Evolutionary conservation across 2,113 vertebrate genomes (phyloP), one percentile per base, ranked within the genome.

Genomic region (Origma solitaria): DNA sequence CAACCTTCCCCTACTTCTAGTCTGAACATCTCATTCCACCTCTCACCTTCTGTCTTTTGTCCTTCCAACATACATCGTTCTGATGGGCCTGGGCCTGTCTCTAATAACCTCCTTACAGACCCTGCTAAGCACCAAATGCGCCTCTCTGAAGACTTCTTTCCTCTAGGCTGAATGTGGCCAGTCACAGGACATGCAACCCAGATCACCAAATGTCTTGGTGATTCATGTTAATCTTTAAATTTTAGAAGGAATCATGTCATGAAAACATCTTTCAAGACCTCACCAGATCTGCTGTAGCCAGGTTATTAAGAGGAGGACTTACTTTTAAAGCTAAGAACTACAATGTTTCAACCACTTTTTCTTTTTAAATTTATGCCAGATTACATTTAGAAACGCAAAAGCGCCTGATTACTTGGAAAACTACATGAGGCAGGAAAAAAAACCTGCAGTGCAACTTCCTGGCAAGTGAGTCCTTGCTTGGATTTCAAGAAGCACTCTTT

Each of bases 221-320:
- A 72, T 31, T 69, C 27, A 25, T 9, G 18, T 19, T 15, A 37
- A 53, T 25, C 35, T 47, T 69, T 19, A 49, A 6, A 62, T 53
- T 57, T 62, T 27, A 70, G 35, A 76, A 71, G 30, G 25, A 80
- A 31, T 6, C 14, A 25, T 0, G 6, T 17, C 27, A 77, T 1
- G 42, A 47, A 35, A 77, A 64, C 27, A 81, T 17, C 27, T 60
- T 50, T 56, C 8, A 70, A 65, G 14, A 33, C 50, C n/a, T 73
- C 37, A 51, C 40, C 9, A 8, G 60, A 69, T 27, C 47, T 4
- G 0, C 49, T 51, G 31, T 8, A 78, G 40, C 4, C 44, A 81
- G 5, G 0, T 58, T 57, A 51, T 12, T n/a, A 58, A 0, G 0
- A 28, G 1, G 2, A 23, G 2, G 86, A 40, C 27, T 42, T n/a